Evolutionary conservation across 2,113 vertebrate genomes (phyloP).

Genomic region (Tachysurus fulvidraco): DNA sequence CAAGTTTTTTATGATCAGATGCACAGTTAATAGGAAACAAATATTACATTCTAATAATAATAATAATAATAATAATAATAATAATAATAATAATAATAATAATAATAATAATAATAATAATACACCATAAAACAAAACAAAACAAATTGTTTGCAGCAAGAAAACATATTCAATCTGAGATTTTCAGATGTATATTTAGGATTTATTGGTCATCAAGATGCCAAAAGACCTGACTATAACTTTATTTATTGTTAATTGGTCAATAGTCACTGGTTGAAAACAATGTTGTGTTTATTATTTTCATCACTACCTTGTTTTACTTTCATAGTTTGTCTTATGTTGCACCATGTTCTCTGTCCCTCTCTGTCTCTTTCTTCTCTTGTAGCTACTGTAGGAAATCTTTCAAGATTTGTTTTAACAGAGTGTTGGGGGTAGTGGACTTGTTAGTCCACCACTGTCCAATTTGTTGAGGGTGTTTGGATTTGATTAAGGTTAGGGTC

Average conservation of each 20-base stretch:
- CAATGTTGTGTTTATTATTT: not conserved
- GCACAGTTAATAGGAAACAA: not conserved
- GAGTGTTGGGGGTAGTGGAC: slow-evolving; percentile 42
- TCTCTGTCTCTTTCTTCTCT: not conserved
- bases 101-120: not conserved
- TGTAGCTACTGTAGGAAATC: not conserved
- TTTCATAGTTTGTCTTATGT: slow-evolving; percentile 40
- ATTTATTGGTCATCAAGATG: not conserved
- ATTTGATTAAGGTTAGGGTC: slow-evolving; percentile 86
- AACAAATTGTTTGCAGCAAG: not conserved
- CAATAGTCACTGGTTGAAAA: not conserved
- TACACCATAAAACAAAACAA: not conserved
- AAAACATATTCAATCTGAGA: not conserved
- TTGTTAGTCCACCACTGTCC: slow-evolving; percentile 79
- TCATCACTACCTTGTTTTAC: slow-evolving; percentile 17
- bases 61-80: too few relatives aligned
- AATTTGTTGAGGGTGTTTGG: slow-evolving; percentile 72
- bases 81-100: too few relatives aligned
- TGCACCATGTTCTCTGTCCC: slow-evolving; percentile 1
- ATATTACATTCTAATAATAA: not conserved
- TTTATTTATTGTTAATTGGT: not conserved
- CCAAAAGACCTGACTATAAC: not conserved
- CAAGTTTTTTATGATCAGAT: not conserved
- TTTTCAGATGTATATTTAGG: not conserved
- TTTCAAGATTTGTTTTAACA: not conserved